These are phyloP conservation scores for Odocoileus virginianus DNA, from an alignment of 2,113 vertebrate genomes.

Conservation along the genomic window DNA sequence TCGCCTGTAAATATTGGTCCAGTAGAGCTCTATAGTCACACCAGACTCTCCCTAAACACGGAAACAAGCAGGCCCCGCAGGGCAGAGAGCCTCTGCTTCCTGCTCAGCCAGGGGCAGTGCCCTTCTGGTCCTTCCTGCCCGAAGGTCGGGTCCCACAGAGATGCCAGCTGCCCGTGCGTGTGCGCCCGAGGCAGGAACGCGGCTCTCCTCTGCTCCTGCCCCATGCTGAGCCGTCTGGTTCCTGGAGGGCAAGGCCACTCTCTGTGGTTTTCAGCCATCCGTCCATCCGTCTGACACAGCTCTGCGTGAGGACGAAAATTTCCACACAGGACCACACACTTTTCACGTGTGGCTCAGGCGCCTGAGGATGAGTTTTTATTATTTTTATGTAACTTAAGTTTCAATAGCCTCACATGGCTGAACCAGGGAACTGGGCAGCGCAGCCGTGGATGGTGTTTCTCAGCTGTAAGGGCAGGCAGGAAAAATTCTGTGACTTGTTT, in stretches of 20 bases:
- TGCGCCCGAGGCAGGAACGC: no score
- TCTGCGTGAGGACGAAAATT: background rate
- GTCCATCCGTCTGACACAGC: background rate
- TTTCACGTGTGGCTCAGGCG: background rate
- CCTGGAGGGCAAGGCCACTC: background rate
- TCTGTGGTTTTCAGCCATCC: background rate
- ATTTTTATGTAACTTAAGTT: background rate
- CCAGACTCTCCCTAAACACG: background rate
- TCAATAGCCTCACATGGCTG: background rate
- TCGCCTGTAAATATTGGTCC: background rate
- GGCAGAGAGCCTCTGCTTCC: background rate
- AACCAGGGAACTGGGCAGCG: rapidly evolving
- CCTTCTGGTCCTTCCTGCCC: background rate
- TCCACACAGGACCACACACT: background rate
- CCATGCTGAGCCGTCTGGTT: background rate
- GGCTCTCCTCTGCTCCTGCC: background rate
- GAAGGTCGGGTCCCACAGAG: background rate
- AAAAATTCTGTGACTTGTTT: background rate
- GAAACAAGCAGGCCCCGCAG: background rate
- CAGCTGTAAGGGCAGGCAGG: background rate
- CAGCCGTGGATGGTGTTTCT: background rate
- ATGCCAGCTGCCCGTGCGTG: rapidly evolving
- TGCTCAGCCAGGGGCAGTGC: background rate
- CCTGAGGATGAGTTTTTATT: background rate
- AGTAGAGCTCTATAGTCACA: background rate